Evolutionary conservation across 2,113 vertebrate genomes (phyloP).

Genomic region (Bombycilla garrulus): DNA sequence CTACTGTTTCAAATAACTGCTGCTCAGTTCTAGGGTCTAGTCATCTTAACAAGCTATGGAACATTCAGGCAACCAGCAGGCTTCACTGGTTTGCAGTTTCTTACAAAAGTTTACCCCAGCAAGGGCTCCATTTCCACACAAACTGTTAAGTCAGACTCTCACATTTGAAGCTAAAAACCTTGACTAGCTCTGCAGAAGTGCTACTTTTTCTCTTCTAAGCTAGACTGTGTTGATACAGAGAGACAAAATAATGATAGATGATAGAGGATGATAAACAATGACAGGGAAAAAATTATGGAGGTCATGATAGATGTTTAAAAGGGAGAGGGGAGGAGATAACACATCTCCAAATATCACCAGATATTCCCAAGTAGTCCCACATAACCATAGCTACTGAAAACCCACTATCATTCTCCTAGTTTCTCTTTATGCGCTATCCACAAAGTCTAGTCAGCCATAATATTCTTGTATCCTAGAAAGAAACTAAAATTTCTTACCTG

Average conservation of each 20-base stretch:
- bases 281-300: not conserved
- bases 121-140: not conserved
- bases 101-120: not conserved
- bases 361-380: not conserved
- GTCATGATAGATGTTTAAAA: not conserved
- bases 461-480: not conserved
- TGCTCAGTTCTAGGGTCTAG: not conserved
- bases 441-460: not conserved
- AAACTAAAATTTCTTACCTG: not conserved
- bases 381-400: not conserved
- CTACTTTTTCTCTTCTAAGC: not conserved
- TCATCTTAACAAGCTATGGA: not conserved
- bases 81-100: not conserved
- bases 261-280: not conserved
- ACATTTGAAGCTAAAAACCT: not conserved
- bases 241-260: not conserved
- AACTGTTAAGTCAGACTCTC: not conserved
- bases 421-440: not conserved
- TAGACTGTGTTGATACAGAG: not conserved
- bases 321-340: not conserved
- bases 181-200: not conserved
- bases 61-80: not conserved
- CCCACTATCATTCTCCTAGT: not conserved
- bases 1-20: not conserved
- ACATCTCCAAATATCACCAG: not conserved